Base-by-base conservation (phyloP, 2,113 vertebrate genomes). In the Arenaria interpres region DNA sequence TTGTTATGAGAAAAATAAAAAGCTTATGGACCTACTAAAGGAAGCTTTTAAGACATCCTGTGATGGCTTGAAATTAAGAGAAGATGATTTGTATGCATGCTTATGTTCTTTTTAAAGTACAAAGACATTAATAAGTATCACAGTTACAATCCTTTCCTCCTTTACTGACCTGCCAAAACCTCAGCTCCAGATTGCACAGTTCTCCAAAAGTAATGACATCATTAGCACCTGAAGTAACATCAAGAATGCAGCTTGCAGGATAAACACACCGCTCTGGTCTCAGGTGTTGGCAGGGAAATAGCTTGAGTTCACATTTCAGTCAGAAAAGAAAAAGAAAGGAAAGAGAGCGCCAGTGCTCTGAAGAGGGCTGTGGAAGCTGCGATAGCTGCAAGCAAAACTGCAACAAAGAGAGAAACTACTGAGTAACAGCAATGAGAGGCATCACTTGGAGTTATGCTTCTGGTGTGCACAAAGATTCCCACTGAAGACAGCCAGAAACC, bases 151-250 rank as follows among this genome's bases (percentile, higher is more conserved):
- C 45, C 69, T 46, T 71, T 75, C 74, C 92, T 95, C 88, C 90
- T 97, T 95, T 93, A 92, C 90, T 90, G 77, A 92, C 90, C 94
- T 96, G 83, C 87, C 88, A 82, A 91, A 83, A 73, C 81, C 71
- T 94, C 87, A 96, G 72, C 22, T 68, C 67, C 89, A 93, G 69
- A 90, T 63, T 4, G 1, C 25, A 62, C 24, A 73, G 60, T 30
- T 89, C 63, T 81, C 67, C 28, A 17, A 56, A 86, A 86, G 83
- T 10, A 69, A 71, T 97, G 78, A 90, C 80, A 95, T 91, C 63
- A 75, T 63, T 51, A 67, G n/a, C 66, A 89, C 90, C 92, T 83
- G 79, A 69, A 66, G 67, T 63, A 94, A 85, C 73, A 75, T 39
- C 43, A 35, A 78, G 63, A 91, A n/a, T 2, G 51, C 67, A 69